Evolutionary conservation across 1,140 invertebrate species (phyloP), one percentile per base, ranked within the genome.

Genomic region (Choristoneura fumiferana): DNA sequence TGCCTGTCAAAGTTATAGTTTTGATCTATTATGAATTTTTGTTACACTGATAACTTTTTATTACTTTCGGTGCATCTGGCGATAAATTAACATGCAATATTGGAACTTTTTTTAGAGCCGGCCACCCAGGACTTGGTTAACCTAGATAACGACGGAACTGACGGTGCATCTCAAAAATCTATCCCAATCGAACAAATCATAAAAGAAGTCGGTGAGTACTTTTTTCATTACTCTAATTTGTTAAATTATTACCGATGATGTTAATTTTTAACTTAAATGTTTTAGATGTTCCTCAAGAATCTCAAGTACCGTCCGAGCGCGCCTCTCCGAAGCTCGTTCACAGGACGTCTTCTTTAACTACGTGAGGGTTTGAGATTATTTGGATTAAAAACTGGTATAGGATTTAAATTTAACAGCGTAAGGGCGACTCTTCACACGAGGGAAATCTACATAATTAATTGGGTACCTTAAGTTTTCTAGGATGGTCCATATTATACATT

Each of bases 291-390:
- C 61, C 81, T 10, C 81, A 80, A 67, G 80, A 84, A 18, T 71
- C 66, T 58, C 62, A 78, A 54, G 58, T 53, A 8, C 69, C 68
- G 3, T 35, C 73, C 4, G 69, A 60, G 8, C 66, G 73, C 12
- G 76, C 74, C 4, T 78, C 85, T 3, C 87, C 87, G 0, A 89
- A 88, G 70, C 71, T 89, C 9, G 69, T 90, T 10, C 87, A 87
- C 60, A 80, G 89, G 56, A 84, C 76, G 8, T 85, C 86, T 1
- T 89, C 87, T 12, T 65, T 89, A 29, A 90, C 89, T 4, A 89
- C 89, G 89, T 90, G 73, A 80, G 76, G 79, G 43, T 58, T 34
- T 13, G 34, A 45, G 22, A 12, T 39, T 22, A 58, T 49, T 12
- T 10, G 1, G n/a, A n/a, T n/a, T n/a, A n/a, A n/a, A n/a, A n/a